Evolutionary conservation across 2,797 vertebrate species (phyloP), one percentile per base, ranked within the genome.

Genomic region (Manis javanica): DNA sequence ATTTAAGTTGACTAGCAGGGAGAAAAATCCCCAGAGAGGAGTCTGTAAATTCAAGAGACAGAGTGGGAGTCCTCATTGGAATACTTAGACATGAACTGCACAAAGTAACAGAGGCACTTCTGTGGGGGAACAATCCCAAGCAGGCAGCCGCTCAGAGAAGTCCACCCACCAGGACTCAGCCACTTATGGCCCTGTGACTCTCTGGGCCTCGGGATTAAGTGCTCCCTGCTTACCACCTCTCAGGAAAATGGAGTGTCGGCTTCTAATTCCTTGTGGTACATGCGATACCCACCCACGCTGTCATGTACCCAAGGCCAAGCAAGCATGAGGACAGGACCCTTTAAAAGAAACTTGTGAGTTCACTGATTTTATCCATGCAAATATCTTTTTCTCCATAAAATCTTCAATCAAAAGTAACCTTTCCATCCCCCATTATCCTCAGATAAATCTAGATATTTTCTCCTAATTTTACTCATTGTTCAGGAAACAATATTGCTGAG

Each of bases 21-120:
- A 75, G 74, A 74, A 82, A 68, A 68, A 8, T n/a, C 77, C 83
- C 64, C 37, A 23, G 34, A n/a, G 85, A 96, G 85, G 46, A 66
- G n/a, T 61, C 90, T 90, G 42, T 78, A 84, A 89, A 81, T 90
- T 74, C 26, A 29, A 61, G 85, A 90, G 75, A 63, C 63, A 71
- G 31, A 39, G 91, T 69, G 72, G 93, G 93, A 74, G 64, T 82
- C 64, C 61, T 63, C 13, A 0, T 7, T 16, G 63, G 71, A 64
- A 79, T 37, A 42, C 81, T 88, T 7, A 12, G 46, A 53, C 89
- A 53, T 2, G 49, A 42, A 34, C 66, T 39, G 34, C 23, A 21
- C 13, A 1, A 8, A 75, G 23, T 18, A 89, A 93, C 82, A 96
- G 90, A 94, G 88, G 68, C 29, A 0, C 42, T 84, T 91, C 71